Conservation (phyloP, 2,113 vertebrate species). For the Oceanodroma tethys region DNA sequence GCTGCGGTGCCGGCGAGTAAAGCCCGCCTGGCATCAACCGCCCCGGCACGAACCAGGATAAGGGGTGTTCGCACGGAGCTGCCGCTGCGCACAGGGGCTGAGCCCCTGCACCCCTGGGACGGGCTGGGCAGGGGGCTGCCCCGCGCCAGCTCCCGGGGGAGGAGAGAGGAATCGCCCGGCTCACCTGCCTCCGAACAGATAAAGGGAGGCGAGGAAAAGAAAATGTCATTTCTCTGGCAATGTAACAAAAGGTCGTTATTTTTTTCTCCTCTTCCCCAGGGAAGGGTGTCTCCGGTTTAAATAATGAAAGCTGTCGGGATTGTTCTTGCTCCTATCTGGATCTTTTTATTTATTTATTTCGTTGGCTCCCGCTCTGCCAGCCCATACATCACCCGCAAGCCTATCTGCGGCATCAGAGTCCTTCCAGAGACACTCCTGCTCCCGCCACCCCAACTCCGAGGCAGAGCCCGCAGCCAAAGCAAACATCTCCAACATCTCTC, state of each 20-base stretch:
- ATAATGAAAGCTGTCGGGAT: conserved; percentile 52
- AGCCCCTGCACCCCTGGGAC: neutral
- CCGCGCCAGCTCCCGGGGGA: rapidly evolving
- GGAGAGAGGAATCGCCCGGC: neutral
- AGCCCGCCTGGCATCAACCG: neutral
- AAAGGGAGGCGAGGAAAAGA: neutral
- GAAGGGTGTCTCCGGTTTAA: conserved; percentile 24
- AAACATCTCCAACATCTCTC: conserved; percentile 62
- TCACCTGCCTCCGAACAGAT: neutral
- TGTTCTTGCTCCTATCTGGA: neutral
- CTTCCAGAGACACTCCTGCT: neutral
- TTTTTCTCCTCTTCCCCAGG: neutral
- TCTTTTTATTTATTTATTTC: conserved; percentile 19
- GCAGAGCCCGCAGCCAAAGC: conserved; percentile 31
- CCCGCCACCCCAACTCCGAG: neutral
- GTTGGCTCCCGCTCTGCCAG: neutral
- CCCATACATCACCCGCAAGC: conserved; percentile 7
- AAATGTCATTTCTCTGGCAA: conserved; percentile 55
- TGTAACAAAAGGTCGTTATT: conserved; percentile 33
- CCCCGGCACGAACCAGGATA: rapidly evolving
- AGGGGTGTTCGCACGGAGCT: neutral
- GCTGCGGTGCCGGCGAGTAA: too few species aligned
- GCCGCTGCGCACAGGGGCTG: neutral
- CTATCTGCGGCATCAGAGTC: neutral
- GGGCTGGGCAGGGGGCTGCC: neutral